Base-by-base conservation (phyloP, 1,140 invertebrate genomes). In the Mya arenaria region DNA sequence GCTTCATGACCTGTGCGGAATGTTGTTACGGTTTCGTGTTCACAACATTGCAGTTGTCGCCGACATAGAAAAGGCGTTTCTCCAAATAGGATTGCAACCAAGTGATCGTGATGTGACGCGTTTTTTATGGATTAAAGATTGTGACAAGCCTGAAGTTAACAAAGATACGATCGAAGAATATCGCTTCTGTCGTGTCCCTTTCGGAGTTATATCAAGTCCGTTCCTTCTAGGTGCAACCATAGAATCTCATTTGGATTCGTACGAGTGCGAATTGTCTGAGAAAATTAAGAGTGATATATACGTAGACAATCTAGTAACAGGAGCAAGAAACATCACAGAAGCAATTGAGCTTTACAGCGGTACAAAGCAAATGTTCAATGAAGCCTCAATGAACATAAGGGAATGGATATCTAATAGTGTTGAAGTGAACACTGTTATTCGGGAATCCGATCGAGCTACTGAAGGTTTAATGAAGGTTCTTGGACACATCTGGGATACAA, bases 51-150 rank as follows among this genome's bases (percentile, higher is more conserved):
- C 65, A 8, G 44, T 68, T 4, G 39, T 68, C 4, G 32, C 65
- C 3, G 65, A 68, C 25, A 68, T 68, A n/a, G 65, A 68, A 23
- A 68, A 68, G n/a, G 66, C 66, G 30, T 69, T 69, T 44, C 66
- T 69, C 5, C 66, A 69, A 48, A 32, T 52, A 19, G 44, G 66
- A 30, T 23, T 69, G 4, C 66, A 69, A 39, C 25, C 8, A 39
- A 25, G 44, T 44, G 36, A 68, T n/a, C 65, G 65, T 19, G 65
- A 68, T 41, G 34, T 37, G 6, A 68, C 65, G 13, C 37, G 65
- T n/a, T 68, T 68, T 23, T 17, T 68, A 8, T 68, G 32, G 65
- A 17, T 68, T 4, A 37, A 68, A 68, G 65, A 68, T 6, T 41
- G 19, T 23, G 13, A 15, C 37, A 37, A n/a, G 4, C 39, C 65